Evolutionary conservation across 2,113 vertebrate species (phyloP).

Genomic region (Aspiorhynchus laticeps): DNA sequence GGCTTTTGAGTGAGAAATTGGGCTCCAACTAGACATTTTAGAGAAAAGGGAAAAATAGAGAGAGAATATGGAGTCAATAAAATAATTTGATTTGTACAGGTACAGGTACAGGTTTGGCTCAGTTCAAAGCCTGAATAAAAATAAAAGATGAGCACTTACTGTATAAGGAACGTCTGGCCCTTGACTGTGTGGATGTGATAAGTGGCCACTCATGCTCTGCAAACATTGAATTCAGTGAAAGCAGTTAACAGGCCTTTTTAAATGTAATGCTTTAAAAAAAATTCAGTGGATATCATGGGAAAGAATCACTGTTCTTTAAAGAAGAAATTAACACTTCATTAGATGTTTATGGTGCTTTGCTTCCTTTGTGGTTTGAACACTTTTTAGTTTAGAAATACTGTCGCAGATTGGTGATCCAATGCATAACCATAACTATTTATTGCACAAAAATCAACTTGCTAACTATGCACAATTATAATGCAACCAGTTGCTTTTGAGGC

Average conservation of each 20-base stretch:
- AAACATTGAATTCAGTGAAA: neutral
- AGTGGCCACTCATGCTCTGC: neutral
- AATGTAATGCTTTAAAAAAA: neutral
- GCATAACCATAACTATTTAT: neutral
- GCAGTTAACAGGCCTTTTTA: neutral
- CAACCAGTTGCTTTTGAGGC: neutral
- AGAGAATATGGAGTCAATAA: neutral
- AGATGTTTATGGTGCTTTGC: neutral
- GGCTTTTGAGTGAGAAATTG: neutral
- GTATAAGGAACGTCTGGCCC: neutral
- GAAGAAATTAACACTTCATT: neutral
- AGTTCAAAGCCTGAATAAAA: slow-evolving; percentile 13
- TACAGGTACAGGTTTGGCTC: neutral
- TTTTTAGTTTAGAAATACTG: neutral
- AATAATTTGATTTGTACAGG: neutral
- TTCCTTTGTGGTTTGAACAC: neutral
- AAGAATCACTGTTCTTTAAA: neutral
- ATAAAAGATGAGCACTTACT: slow-evolving; percentile 5
- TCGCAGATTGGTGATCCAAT: neutral
- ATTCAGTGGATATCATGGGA: too few species aligned
- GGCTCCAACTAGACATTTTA: neutral
- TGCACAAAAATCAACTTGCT: neutral
- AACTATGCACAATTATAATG: neutral
- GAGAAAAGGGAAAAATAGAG: neutral
- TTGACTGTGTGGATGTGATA: neutral